Evolutionary conservation across 2,113 vertebrate genomes (phyloP), one percentile per base, ranked within the genome.

Genomic region (Ceratotherium simum): DNA sequence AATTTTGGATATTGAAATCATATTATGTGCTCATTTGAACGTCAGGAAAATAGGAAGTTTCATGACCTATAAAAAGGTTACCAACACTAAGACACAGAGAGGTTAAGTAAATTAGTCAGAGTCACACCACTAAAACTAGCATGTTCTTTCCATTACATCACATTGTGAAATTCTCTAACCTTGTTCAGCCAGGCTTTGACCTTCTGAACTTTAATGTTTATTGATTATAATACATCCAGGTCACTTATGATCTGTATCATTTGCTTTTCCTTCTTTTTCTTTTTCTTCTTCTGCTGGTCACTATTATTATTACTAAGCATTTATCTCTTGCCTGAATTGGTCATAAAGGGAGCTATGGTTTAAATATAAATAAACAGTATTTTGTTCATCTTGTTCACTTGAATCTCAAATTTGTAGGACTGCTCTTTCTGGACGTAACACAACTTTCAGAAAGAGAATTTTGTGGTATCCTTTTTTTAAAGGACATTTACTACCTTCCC

Each of bases 361-460:
- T 90, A 89, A 97, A 73, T 86, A 87, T 67, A 87, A 69, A 65
- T 25, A 78, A 88, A 72, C 39, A 3, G 8, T 60, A 83, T 86
- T 79, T 85, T 70, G 11, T 29, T 11, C 17, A 64, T 80, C 23
- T 90, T 94, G 67, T 51, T 3, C 39, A 60, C 31, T 91, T 78
- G n/a, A 89, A 29, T 20, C 54, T 96, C 46, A 86, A 11, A 84
- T 51, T 73, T 82, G 27, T 31, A 90, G 20, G 62, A 64, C 31
- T 78, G 23, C 33, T 58, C 39, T 96, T 89, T 58, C 18, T 73
- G 21, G 25, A 89, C 73, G 36, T 31, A 73, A 42, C 11, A 67
- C 18, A 75, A 42, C 54, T 84, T 83, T 58, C 31, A 67, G 42
- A 86, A 93, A 89, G 13, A 92, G 11, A 8, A 84, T 56, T 65